Evolutionary conservation across 2,888 invertebrate genomes (phyloP), one percentile per base, ranked within the genome.

Genomic region (Luperina testacea): DNA sequence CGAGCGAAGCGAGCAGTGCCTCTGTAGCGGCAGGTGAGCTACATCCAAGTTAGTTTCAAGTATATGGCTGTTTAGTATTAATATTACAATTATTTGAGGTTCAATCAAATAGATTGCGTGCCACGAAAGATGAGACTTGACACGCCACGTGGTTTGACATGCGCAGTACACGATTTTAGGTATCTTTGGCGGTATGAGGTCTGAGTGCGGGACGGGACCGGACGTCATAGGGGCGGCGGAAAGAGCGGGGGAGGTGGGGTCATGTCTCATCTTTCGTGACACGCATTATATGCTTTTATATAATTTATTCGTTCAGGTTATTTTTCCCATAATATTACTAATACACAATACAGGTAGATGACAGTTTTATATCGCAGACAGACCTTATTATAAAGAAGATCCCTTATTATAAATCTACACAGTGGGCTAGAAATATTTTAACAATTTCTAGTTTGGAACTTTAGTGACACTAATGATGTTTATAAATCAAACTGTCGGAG

Each of bases 321-420:
- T 75, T 67, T 80, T 61, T 57, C 67, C 48, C 8, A 8, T 61
- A 73, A 27, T 51, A 59, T 45, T 59, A 61, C 8, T 20, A 45
- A 32, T 32, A 38, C 48, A 27, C 38, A 48, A 69, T 51, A 51
- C 42, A 64, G 53, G 53, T 78, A 82, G 45, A 61, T 65, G 65
- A 70, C 53, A 64, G 59, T 59, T 69, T 45, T 75, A 75, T 68
- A 42, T 64, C 53, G 32, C 38, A 51, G 61, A 42, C 84, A 89
- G 61, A 87, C 89, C 90, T 94, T 92, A 94, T 95, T 95, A 95
- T 94, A 94, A 95, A 90, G 90, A 89, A 91, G 90, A 90, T 86
- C 84, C 81, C 78, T 83, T 82, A 84, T 92, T 90, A 93, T 95
- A 95, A 94, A 95, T 95, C 91, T 91, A 88, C 91, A 88, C 42